Percentiles rank a stretch among this genome's conserved stretches.
phyloP scores from a whole-genome alignment of 2,888 invertebrate species.

The Diplazon laetatorius region DNA sequence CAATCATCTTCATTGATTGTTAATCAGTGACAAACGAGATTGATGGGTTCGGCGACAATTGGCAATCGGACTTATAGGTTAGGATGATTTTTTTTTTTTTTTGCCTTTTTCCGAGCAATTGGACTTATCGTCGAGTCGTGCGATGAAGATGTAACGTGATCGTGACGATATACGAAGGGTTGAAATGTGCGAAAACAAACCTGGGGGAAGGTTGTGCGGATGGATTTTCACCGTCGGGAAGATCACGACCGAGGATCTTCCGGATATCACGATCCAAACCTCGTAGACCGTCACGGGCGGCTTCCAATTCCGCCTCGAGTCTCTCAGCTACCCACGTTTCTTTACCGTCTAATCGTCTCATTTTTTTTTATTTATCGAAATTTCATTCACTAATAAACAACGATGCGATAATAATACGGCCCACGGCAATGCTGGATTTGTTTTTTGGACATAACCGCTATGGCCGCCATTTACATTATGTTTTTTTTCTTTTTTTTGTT shows the following conservation, averaged over 20 bases:
- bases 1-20: not conserved
- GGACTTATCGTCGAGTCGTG: too few species aligned
- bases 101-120: too few species aligned
- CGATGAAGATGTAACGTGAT: not conserved
- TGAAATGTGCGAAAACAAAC: constrained; percentile 58
- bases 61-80: too few species aligned
- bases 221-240: constrained; percentile 80
- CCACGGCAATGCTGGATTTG: constrained; percentile 53
- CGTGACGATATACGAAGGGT: not conserved
- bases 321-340: constrained; percentile 79
- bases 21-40: too few species aligned
- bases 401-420: constrained; percentile 17
- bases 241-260: constrained; percentile 80
- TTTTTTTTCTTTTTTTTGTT: constrained; percentile 8
- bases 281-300: constrained; percentile 79
- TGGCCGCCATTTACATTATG: constrained; percentile 56
- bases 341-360: constrained; percentile 78
- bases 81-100: too few species aligned
- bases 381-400: constrained; percentile 44
- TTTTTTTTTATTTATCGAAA: constrained; percentile 58
- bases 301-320: constrained; percentile 79
- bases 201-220: constrained; percentile 73
- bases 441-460: constrained; percentile 61
- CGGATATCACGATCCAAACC: constrained; percentile 80
- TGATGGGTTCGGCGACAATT: too few species aligned